Conservation (phyloP, 2,113 vertebrate genomes). For the Leucosticte australis region DNA sequence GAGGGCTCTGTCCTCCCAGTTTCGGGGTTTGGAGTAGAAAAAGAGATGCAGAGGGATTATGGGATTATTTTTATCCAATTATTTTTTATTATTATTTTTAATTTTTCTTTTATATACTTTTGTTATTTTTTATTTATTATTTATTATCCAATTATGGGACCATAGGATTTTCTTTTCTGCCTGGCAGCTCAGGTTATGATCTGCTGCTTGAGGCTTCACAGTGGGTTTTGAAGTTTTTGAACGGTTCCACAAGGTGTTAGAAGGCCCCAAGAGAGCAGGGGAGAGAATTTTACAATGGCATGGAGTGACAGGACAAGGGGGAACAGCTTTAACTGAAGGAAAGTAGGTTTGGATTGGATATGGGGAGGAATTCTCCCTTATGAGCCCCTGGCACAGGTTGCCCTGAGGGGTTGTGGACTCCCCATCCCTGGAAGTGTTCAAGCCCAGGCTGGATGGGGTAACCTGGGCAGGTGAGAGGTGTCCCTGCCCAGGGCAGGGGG, state of each 20-base stretch:
- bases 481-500: neutral
- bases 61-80: neutral
- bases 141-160: neutral
- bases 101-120: too few relatives aligned
- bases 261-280: neutral
- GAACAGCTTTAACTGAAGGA: neutral
- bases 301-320: neutral
- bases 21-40: neutral
- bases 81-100: neutral
- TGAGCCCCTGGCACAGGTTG: neutral
- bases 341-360: neutral
- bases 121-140: neutral
- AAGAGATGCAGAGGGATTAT: neutral
- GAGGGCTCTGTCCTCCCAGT: fast-evolving
- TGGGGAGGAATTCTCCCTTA: neutral
- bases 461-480: neutral
- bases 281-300: neutral
- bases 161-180: neutral
- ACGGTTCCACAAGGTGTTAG: neutral
- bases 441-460: neutral
- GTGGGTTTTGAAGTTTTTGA: neutral
- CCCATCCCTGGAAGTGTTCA: neutral
- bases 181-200: neutral
- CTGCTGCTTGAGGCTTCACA: neutral
- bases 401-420: neutral